Evolutionary conservation across 2,797 vertebrate species (phyloP).

Genomic region (Salarias fasciatus): DNA sequence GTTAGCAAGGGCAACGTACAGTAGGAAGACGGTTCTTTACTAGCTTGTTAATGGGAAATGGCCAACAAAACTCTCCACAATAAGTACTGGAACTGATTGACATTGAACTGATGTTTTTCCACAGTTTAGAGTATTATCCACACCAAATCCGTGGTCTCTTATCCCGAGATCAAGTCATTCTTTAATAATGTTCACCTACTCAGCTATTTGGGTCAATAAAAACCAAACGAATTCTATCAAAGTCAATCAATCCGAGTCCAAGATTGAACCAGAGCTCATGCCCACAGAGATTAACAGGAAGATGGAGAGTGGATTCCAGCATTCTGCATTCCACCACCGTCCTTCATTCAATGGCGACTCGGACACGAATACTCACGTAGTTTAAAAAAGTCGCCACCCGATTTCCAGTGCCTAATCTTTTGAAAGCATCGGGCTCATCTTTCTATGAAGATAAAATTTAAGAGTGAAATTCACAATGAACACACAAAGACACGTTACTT

Average conservation of each 20-base stretch:
- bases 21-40: slow-evolving; percentile 4
- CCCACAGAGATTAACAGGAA: slow-evolving; percentile 25
- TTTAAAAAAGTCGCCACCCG: slow-evolving; percentile 99
- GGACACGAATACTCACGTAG: slow-evolving; percentile 94
- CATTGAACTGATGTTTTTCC: slow-evolving; percentile 8
- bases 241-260: slow-evolving; percentile 78
- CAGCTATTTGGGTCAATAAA: too few relatives aligned
- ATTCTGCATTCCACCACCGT: not conserved
- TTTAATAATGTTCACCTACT: too few relatives aligned
- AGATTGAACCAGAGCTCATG: slow-evolving; percentile 65
- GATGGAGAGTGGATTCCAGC: slow-evolving; percentile 7
- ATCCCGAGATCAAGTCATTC: too few relatives aligned
- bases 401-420: slow-evolving; percentile 99
- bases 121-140: not conserved
- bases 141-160: too few relatives aligned
- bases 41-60: slow-evolving; percentile 44
- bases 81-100: slow-evolving; percentile 76
- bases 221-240: not conserved
- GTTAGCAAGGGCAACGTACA: slow-evolving; percentile 29
- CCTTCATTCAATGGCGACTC: slow-evolving; percentile 43
- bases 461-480: slow-evolving; percentile 83
- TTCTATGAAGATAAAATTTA: slow-evolving; percentile 97
- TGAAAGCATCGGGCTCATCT: slow-evolving; percentile 99
- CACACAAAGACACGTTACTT: slow-evolving; percentile 86
- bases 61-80: slow-evolving; percentile 68